These are phyloP conservation scores for Mohoua ochrocephala DNA, from an alignment of 2,113 vertebrate species.

Conservation along the genomic window DNA sequence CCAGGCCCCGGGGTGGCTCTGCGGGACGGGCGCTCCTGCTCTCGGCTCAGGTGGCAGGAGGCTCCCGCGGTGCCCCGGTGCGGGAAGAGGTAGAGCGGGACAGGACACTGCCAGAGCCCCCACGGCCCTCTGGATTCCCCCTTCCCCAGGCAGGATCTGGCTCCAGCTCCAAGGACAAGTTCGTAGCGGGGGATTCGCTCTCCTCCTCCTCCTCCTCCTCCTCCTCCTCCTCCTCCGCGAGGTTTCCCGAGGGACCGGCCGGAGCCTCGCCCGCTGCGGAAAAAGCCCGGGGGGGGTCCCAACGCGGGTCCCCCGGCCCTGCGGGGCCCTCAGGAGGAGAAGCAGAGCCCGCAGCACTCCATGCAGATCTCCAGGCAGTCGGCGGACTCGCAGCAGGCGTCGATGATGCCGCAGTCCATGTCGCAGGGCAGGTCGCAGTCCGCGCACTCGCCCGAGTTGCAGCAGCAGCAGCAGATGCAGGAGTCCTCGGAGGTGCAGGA, in stretches of 20 bases:
- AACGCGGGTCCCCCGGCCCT: rapidly evolving
- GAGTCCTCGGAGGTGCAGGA: slow-evolving; percentile 90
- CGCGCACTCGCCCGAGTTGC: slow-evolving; percentile 87
- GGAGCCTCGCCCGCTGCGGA: rapidly evolving
- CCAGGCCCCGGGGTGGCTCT: not conserved
- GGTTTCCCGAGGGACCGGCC: rapidly evolving
- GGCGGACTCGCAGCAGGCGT: slow-evolving; percentile 97
- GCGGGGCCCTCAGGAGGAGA: slow-evolving; percentile 84
- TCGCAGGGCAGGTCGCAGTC: slow-evolving; percentile 96
- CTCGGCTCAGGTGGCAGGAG: slow-evolving; percentile 65
- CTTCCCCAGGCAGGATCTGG: not conserved
- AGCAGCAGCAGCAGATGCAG: slow-evolving; percentile 95
- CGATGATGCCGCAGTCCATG: slow-evolving; percentile 98
- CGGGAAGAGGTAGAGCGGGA: not conserved
- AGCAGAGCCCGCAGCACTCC: slow-evolving; percentile 99
- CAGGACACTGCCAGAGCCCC: not conserved
- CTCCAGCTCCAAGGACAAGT: not conserved
- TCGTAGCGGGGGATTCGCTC: rapidly evolving
- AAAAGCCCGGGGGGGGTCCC: not conserved
- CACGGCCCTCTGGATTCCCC: rapidly evolving
- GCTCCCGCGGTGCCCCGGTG: not conserved
- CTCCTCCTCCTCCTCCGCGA: not conserved
- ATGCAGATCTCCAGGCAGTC: slow-evolving; percentile 99
- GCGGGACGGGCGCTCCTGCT: not conserved
- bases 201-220: too few species aligned